Base-by-base conservation (phyloP, 2,113 vertebrate species). In the Marmota monax region DNA sequence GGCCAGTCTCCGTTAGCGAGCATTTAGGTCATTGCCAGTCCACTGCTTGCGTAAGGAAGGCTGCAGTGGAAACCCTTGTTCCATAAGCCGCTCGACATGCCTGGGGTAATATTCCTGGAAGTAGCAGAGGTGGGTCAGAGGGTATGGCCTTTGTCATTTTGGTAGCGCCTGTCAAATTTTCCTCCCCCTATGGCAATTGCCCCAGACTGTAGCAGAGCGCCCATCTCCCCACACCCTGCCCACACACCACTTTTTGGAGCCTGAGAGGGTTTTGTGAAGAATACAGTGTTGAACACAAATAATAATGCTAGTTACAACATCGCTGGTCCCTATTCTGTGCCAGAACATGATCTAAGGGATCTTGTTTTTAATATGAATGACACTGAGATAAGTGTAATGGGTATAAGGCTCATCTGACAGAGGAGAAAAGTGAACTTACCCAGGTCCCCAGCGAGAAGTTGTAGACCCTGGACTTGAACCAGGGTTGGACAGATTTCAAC, bases 91-190 rank as follows among this genome's bases (percentile, higher is more conserved):
- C 37, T 69, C 17, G 37, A 51, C 17, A 2, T 20, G 67, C 67
- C 42, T 61, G 56, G 90, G 45, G 73, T 89, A 34, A 72, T 29
- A 84, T 87, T 96, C 45, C 80, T 94, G 53, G 70, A 95, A 95
- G 65, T 58, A 69, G 79, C 70, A 4, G 23, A 29, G 27, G 78
- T 96, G 42, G 74, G 56, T 92, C 63, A 80, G 39, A 93, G 56
- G 53, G 32, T 2, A 11, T 5, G 80, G 25, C 72, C 37, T 53
- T 65, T 23, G 65, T 77, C 73, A 29, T 39, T 69, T 34, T 0
- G 39, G 45, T 13, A 17, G 74, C n/a, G 32, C 22, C 78, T 73
- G 83, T 86, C 70, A 63, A 18, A 45, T 94, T 74, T 76, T 56
- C 83, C 56, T 58, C 6, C 56, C 13, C 69, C 20, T 0, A 0